Evolutionary conservation across 2,888 invertebrate species (phyloP), one percentile per base, ranked within the genome.

Genomic region (Drosophila sordidapex): DNA sequence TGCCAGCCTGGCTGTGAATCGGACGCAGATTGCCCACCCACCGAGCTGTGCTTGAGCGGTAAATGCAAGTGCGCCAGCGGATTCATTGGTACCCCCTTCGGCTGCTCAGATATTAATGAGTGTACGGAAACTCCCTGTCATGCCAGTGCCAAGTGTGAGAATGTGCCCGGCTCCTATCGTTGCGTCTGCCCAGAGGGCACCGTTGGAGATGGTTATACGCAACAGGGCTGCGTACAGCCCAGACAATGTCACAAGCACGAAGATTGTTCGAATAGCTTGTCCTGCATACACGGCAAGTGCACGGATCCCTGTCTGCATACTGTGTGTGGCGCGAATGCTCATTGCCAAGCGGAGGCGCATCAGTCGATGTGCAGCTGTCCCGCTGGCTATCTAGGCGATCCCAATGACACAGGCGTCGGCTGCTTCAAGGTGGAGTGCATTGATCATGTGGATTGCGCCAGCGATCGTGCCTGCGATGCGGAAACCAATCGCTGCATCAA

Each of bases 401-500:
- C 97, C 6, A 94, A 95, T 64, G 97, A 97, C 88, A 94, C 94
- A 62, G 94, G 94, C 59, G 94, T 97, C 60, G 98, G 98, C 40
- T 98, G 98, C 90, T 97, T 97, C 92, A 97, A 96, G 93, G 98
- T 98, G 3, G 98, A 98, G 93, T 98, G 98, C 92, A 94, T 96
- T 2, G 95, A 95, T 51, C 95, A 96, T 90, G 94, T 95, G 46
- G 97, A 97, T 82, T 98, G 98, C 89, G 93, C 96, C 4, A 92
- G 90, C 38, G 96, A 97, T 74, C 96, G 96, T 92, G 95, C 95
- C 80, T 98, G 98, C 89, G 96, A 97, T 88, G 92, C 93, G 5
- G 95, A 95, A 82, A 95, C 94, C 58, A 97, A 97, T 91, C 97
- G 97, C 93, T 97, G 97, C 91, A 94, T 95, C 82, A 96, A 97